Conservation (phyloP, 2,113 vertebrate species). For the Penelope pileata region DNA sequence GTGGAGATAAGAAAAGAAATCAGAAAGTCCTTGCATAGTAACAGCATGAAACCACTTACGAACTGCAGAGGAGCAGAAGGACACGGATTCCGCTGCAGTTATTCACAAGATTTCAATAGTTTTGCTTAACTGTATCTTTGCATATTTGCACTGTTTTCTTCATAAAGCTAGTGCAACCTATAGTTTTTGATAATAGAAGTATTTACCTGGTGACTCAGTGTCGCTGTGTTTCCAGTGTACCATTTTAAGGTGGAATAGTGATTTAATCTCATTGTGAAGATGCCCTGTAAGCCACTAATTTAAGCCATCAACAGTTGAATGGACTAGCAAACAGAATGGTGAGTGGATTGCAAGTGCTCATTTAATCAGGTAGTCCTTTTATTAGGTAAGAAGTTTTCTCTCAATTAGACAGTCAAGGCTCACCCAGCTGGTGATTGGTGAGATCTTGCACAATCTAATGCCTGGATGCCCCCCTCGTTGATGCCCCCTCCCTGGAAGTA, state of each 20-base stretch:
- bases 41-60: not conserved
- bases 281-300: not conserved
- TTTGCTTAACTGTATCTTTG: not conserved
- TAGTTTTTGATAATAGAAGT: not conserved
- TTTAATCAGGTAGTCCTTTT: not conserved
- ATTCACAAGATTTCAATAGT: not conserved
- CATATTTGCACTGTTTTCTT: not conserved
- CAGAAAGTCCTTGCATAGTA: not conserved
- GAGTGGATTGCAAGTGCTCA: not conserved
- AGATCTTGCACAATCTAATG: fast-evolving
- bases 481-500: too few species aligned
- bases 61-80: not conserved
- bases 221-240: not conserved
- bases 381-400: not conserved
- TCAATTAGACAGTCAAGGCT: not conserved
- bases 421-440: not conserved
- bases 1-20: not conserved
- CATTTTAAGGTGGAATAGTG: not conserved
- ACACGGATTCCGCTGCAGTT: not conserved
- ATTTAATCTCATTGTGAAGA: not conserved
- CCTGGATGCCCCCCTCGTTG: too few species aligned
- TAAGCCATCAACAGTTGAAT: not conserved
- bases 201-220: fast-evolving
- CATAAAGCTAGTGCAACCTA: not conserved
- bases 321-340: not conserved